These are phyloP conservation scores for Tinea pellionella DNA, from an alignment of 2,888 invertebrate species.

Conservation along the genomic window DNA sequence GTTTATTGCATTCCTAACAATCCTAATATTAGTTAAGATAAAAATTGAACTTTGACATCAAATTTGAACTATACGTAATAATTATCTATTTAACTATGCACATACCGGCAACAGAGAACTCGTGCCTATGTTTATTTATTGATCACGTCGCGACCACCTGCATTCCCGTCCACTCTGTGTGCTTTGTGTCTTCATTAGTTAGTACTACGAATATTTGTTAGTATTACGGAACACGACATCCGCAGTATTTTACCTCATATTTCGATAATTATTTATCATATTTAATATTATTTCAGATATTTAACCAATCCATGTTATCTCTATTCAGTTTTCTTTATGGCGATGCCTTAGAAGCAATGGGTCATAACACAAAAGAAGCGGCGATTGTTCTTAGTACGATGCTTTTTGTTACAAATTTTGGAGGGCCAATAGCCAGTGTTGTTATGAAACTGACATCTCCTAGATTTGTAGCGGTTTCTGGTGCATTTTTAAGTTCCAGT, in stretches of 20 bases:
- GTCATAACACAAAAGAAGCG: constrained; percentile 73
- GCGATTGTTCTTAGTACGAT: constrained; percentile 76
- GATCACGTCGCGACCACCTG: no score
- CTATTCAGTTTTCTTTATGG: constrained; percentile 78
- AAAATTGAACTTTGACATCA: background rate
- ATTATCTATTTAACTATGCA: no score
- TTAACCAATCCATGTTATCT: constrained; percentile 78
- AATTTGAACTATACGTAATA: background rate
- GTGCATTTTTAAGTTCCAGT: constrained; percentile 44
- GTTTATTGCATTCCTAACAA: background rate
- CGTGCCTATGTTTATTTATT: no score
- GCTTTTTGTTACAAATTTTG: constrained; percentile 73
- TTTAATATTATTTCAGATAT: constrained; percentile 55
- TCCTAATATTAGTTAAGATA: background rate
- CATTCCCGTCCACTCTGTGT: no score
- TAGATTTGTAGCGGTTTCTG: constrained; percentile 50
- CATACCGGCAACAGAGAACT: no score
- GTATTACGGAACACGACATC: no score
- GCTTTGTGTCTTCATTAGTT: no score
- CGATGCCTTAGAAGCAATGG: constrained; percentile 72
- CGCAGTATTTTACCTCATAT: no score
- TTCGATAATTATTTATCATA: background rate
- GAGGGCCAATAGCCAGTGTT: constrained; percentile 78
- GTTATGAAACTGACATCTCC: constrained; percentile 64
- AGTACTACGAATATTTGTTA: no score